Base-by-base conservation (phyloP, 1,140 invertebrate species). In the Caenorhabditis briggsae region DNA sequence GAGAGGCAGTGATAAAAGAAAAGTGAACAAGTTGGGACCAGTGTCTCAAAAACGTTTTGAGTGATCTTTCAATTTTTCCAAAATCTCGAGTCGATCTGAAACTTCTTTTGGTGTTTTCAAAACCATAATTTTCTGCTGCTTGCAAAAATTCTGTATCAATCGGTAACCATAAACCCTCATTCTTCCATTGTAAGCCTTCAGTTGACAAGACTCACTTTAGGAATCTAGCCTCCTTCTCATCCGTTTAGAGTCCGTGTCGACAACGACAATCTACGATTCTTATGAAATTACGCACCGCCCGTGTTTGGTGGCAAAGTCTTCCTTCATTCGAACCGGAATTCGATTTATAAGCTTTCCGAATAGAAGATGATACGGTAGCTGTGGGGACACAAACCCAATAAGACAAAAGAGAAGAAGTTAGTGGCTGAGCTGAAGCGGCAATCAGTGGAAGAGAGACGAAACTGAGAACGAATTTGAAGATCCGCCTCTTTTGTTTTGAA, bases 401-500 rank as follows among this genome's bases (percentile, higher is more conserved):
- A 78, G 70, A 78, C 70, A 78, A 78, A 61, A 61, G 59, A 78
- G 70, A 64, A 70, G 41, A n/a, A 78, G 70, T 50, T 78, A 23
- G 70, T 25, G 43, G 33, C 33, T 33, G 33, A 33, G 33, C 50
- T 78, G 46, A 78, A 78, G 70, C 70, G 70, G 70, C 70, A 78
- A 78, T 78, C 70, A 78, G 70, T 25, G 23, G 9, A 11, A 25
- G 56, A 33, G 16, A n/a, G 41, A 41, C 25, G 65, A 70, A 33
- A 70, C 65, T 70, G 65, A 70, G 65, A 70, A 70, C 41, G 43
- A 46, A 16, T 70, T 50, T 78, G 70, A 16, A 78, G 33, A 43
- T 43, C 70, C 70, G 46, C 70, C 46, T 78, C 70, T 78, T 78
- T 78, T 78, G 70, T 78, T 78, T 78, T 78, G 46, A 78, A 78